phyloP scores from a whole-genome alignment of 2,888 invertebrate species.

The Oscheius sp. region DNA sequence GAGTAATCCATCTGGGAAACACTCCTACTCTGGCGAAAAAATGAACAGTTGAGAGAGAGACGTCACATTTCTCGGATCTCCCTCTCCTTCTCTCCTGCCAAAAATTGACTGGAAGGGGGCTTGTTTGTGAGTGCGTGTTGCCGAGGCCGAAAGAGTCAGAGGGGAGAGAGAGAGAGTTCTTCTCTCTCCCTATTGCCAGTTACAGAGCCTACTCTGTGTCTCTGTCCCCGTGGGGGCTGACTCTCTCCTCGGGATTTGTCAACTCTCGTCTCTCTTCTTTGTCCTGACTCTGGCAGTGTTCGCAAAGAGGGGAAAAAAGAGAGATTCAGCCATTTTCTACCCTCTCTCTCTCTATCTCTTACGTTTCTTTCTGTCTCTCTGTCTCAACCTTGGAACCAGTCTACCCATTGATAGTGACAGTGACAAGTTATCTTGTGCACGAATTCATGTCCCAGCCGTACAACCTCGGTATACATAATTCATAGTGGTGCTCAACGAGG shows the following conservation, averaged over 20 bases:
- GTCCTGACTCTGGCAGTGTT: slow-evolving; percentile 1
- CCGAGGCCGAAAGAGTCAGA: slow-evolving; percentile 10
- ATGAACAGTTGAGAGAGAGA: too few relatives aligned
- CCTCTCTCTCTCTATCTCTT: neutral
- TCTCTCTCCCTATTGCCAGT: neutral
- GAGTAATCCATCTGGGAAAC: too few relatives aligned
- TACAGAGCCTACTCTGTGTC: slow-evolving; percentile 8
- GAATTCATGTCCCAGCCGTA: too few relatives aligned
- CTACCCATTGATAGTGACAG: too few relatives aligned
- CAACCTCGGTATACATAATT: too few relatives aligned
- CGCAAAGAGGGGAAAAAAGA: neutral
- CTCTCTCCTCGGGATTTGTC: neutral
- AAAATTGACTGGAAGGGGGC: too few relatives aligned
- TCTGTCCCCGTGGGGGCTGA: neutral
- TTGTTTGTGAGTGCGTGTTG: slow-evolving; percentile 13
- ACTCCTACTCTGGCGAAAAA: too few relatives aligned
- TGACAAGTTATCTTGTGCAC: too few relatives aligned
- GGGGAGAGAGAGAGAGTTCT: slow-evolving; percentile 8
- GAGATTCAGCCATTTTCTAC: neutral
- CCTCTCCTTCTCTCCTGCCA: too few relatives aligned
- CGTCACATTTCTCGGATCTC: too few relatives aligned
- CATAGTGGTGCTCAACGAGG: too few relatives aligned
- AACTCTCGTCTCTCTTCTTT: neutral
- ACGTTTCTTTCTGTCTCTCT: neutral
- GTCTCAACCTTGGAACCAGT: neutral